Percentiles rank a stretch among this genome's conserved stretches.
These are phyloP conservation scores for Heliconius hewitsoni DNA, from an alignment of 1,140 invertebrate species.

Conservation along the genomic window DNA sequence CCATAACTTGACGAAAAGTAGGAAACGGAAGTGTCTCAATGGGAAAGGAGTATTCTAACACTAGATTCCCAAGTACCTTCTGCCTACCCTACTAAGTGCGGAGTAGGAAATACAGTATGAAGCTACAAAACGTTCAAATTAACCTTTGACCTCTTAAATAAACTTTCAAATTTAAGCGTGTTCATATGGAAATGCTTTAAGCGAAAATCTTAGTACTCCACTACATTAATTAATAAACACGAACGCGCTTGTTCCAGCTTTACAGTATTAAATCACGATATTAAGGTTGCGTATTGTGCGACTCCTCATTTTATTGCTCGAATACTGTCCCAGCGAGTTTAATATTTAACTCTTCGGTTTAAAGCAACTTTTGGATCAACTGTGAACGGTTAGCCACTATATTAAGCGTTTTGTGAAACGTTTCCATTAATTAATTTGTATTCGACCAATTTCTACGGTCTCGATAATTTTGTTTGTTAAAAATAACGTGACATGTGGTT, in stretches of 20 bases:
- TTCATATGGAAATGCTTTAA: conserved; percentile 22
- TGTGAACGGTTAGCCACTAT: conserved; percentile 13
- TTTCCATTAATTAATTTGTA: conserved; percentile 28
- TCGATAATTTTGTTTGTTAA: conserved; percentile 12
- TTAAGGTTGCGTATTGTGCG: not conserved
- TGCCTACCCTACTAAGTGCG: too few species aligned
- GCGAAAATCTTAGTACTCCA: conserved; percentile 17
- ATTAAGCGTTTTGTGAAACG: conserved; percentile 29
- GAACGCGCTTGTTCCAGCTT: not conserved
- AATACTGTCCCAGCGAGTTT: not conserved
- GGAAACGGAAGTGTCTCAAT: too few species aligned
- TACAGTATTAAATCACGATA: conserved; percentile 3
- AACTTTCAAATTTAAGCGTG: not conserved
- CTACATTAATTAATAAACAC: conserved; percentile 30
- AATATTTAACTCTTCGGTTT: not conserved
- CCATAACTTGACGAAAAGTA: too few species aligned
- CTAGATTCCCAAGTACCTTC: too few species aligned
- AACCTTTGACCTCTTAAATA: not conserved
- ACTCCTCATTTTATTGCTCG: not conserved
- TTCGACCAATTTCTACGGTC: conserved; percentile 22
- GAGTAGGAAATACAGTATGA: too few species aligned
- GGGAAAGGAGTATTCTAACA: too few species aligned
- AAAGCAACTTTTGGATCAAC: conserved; percentile 8
- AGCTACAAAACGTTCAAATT: too few species aligned
- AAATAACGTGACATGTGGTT: not conserved